A percentile compares a stretch with the other conserved stretches of the same genome.
Evolutionary conservation across 1,140 invertebrate genomes (phyloP).

Genomic region (Neuroterus valhalla): DNA sequence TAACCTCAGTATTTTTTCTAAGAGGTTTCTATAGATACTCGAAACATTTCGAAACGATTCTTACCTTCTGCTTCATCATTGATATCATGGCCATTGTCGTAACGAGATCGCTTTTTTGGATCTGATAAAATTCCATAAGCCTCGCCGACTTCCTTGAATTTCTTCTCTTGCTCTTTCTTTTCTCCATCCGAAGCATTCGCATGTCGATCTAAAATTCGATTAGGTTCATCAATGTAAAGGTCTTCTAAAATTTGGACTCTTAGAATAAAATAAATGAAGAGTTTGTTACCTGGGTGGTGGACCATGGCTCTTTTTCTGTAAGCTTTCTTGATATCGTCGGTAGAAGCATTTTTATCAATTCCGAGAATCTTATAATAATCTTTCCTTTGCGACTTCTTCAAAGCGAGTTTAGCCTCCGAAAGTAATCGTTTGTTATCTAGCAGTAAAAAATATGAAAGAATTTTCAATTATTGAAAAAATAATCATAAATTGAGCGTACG

Average conservation of each 20-base stretch:
- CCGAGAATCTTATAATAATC: conserved; percentile 99
- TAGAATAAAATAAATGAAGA: conserved; percentile 30
- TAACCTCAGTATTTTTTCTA: too few relatives aligned
- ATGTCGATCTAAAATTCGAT: conserved; percentile 84
- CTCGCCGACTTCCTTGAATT: conserved; percentile 98
- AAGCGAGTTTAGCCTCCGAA: conserved; percentile 89
- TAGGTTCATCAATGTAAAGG: neutral
- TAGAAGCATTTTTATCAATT: conserved; percentile 87
- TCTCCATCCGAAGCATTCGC: conserved; percentile 88
- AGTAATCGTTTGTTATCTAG: conserved; percentile 84
- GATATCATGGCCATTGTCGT: conserved; percentile 94
- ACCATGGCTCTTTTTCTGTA: conserved; percentile 93
- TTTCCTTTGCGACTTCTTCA: conserved; percentile 95
- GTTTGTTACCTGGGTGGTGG: conserved; percentile 84
- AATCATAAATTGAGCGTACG: too few relatives aligned
- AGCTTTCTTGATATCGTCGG: conserved; percentile 97
- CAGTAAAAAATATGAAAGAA: conserved; percentile 40
- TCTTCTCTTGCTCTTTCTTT: conserved; percentile 93
- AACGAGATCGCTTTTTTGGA: conserved; percentile 91
- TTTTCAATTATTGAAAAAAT: conserved; percentile 17
- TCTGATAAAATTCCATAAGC: conserved; percentile 97
- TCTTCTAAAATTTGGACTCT: conserved; percentile 24
- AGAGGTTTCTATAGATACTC: neutral
- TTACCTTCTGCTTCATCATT: conserved; percentile 80
- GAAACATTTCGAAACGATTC: conserved; percentile 58